Evolutionary conservation across 2,113 vertebrate species (phyloP), one percentile per base, ranked within the genome.

Genomic region (Lepisosteus osseus): DNA sequence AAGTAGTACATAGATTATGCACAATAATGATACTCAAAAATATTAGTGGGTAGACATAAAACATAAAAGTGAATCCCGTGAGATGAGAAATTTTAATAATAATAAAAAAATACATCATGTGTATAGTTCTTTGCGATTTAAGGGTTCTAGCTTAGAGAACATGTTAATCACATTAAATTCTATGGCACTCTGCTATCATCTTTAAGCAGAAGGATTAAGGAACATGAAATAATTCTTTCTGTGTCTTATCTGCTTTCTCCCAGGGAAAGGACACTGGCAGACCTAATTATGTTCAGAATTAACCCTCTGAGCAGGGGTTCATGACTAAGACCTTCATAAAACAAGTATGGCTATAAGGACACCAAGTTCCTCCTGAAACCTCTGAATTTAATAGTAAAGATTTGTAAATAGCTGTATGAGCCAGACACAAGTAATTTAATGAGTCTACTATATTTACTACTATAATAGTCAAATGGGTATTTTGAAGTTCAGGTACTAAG

Each of bases 281-380:
- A 82, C 68, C 29, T 84, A 91, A 92, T 77, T 91, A 85, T 75
- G 80, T 82, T 85, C 78, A 86, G 76, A 86, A 74, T 74, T 69
- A 87, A 87, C 72, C 81, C 67, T 78, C 71, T 79, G 71, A 47
- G 82, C 77, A 80, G 61, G 75, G 62, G 71, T 84, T 55, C 74
- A 79, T 76, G 86, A 79, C 82, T 86, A 76, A 86, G 85, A 86
- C 83, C 84, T 85, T 86, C 79, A 79, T 83, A 85, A 86, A 89
- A 88, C 76, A 88, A 86, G 89, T 89, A 86, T 51, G 80, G 56
- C 59, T 86, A 85, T 86, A 59, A 45, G 57, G 44, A 51, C 14
- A 47, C 12, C 14, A 7, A 17, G 44, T 67, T 45, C 7, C 43
- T 8, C 7, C 57, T 7, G 1, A 42, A 41, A 51, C 47, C 47